Conservation (phyloP, 2,888 invertebrate genomes). For the Leucozona laternaria region DNA sequence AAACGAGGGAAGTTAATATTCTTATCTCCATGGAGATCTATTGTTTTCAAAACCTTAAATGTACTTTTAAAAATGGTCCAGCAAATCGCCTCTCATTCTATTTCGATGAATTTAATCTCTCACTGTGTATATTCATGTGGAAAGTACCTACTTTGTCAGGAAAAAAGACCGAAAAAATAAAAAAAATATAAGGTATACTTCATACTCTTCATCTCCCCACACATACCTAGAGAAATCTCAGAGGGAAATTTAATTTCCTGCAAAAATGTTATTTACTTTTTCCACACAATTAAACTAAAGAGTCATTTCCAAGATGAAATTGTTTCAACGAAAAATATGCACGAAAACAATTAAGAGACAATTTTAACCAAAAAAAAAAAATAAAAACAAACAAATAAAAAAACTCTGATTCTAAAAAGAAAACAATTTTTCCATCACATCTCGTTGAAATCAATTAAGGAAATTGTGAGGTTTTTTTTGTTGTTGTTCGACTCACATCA, state of each 20-base stretch:
- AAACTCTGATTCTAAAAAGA: neutral
- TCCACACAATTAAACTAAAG: conserved; percentile 49
- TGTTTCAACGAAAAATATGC: conserved; percentile 8
- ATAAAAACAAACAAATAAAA: neutral
- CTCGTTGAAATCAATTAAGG: conserved; percentile 13
- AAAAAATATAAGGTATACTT: neutral
- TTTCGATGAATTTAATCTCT: conserved; percentile 33
- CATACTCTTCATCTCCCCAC: neutral
- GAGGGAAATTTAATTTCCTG: conserved; percentile 41
- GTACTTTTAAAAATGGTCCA: conserved; percentile 18
- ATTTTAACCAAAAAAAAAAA: neutral
- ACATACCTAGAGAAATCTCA: conserved; percentile 2
- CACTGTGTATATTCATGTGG: conserved; percentile 44
- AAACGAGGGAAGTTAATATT: conserved; percentile 21
- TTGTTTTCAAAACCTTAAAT: conserved; percentile 1
- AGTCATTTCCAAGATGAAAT: conserved; percentile 19
- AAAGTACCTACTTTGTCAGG: neutral
- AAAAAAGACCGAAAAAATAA: neutral
- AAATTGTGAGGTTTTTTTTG: neutral
- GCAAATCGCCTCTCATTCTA: conserved; percentile 37
- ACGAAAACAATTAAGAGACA: conserved; percentile 33
- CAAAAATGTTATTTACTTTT: conserved; percentile 35
- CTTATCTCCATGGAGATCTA: neutral
- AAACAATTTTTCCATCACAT: neutral
- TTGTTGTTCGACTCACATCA: neutral